Evolutionary conservation across 2,797 vertebrate species (phyloP).

Genomic region (Acridotheres tristis): DNA sequence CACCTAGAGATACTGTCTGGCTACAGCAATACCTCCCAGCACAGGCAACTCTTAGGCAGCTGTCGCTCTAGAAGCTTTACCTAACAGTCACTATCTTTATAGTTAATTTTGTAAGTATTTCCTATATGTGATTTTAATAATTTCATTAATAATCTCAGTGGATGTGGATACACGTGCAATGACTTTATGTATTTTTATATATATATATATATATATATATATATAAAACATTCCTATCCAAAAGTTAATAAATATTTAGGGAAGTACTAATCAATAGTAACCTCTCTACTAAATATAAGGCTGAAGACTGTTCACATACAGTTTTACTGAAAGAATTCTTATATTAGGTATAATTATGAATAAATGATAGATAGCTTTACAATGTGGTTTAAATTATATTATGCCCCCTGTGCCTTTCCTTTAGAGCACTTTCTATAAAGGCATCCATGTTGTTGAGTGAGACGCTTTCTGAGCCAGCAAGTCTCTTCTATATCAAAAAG

Average conservation of each 20-base stretch:
- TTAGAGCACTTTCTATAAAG: neutral
- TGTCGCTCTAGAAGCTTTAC: neutral
- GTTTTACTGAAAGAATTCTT: neutral
- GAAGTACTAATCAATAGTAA: neutral
- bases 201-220: too few relatives aligned
- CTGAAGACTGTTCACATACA: neutral
- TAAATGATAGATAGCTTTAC: neutral
- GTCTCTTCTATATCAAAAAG: neutral
- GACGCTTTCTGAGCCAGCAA: neutral
- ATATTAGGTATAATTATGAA: neutral
- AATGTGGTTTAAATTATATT: neutral
- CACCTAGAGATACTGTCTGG: neutral
- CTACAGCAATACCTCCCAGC: neutral
- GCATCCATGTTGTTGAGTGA: neutral
- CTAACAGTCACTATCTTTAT: neutral
- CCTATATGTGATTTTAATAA: neutral
- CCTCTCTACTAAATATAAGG: neutral
- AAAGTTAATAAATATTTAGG: neutral
- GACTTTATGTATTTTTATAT: neutral
- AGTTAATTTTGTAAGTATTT: neutral
- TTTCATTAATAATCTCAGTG: neutral
- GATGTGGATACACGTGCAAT: neutral
- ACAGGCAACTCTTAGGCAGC: neutral
- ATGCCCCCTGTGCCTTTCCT: neutral
- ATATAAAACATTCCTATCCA: neutral